Conservation (phyloP, 2,888 invertebrate genomes). For the Acanthosepion esculentum region DNA sequence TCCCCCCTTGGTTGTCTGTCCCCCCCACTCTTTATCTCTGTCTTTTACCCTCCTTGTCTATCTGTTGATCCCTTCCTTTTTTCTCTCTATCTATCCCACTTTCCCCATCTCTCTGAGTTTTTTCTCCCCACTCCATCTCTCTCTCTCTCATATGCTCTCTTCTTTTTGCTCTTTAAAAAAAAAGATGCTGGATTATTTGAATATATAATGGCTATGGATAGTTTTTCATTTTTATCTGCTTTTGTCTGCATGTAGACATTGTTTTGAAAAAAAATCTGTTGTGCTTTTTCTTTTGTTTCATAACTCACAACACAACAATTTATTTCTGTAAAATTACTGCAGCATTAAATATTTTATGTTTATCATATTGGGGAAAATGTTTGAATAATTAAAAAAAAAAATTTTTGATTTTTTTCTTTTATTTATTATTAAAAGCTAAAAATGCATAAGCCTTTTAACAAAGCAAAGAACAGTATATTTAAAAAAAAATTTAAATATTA, state of each 20-base stretch:
- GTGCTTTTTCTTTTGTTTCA: conserved; percentile 15
- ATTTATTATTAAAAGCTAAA: too few species aligned
- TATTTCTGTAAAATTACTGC: not conserved
- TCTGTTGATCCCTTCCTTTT: not conserved
- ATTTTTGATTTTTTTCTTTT: too few species aligned
- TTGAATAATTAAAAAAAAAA: too few species aligned
- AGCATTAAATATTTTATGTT: too few species aligned
- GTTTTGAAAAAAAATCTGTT: conserved; percentile 13
- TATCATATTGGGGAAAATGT: too few species aligned
- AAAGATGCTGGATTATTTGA: not conserved
- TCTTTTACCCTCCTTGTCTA: too few species aligned
- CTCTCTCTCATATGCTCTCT: not conserved
- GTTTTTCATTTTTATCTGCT: not conserved
- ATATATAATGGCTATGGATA: conserved; percentile 24
- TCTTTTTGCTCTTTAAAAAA: not conserved
- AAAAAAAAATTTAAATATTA: too few species aligned
- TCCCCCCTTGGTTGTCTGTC: not conserved
- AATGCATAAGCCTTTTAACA: too few species aligned
- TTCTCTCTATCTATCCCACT: not conserved
- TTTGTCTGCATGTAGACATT: not conserved
- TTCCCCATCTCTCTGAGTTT: not conserved
- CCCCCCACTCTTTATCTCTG: too few species aligned
- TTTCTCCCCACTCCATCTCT: not conserved
- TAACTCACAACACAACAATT: conserved; percentile 2
- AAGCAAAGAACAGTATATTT: too few species aligned